phyloP scores from a whole-genome alignment of 1,140 invertebrate species.

The Periplaneta americana region DNA sequence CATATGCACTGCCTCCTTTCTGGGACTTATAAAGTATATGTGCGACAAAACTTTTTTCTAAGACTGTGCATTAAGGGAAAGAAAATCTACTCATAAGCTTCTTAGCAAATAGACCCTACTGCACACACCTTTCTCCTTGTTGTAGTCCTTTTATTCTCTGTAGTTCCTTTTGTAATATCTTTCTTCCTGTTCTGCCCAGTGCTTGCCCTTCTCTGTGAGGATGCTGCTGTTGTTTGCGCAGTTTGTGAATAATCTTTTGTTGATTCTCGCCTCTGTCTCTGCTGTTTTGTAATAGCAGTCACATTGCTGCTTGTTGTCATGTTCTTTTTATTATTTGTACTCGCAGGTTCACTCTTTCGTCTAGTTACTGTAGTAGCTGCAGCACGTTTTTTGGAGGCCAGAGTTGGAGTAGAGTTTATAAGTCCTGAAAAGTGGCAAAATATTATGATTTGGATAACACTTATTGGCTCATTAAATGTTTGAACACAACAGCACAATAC shows the following conservation, averaged over 20 bases:
- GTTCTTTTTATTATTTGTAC: background rate
- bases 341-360: background rate
- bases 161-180: background rate
- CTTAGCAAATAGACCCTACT: no score
- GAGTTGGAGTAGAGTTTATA: background rate
- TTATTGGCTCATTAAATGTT: no score
- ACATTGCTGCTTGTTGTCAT: background rate
- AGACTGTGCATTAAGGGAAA: no score
- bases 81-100: no score
- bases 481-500: no score
- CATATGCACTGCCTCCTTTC: no score
- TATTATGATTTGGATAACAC: no score
- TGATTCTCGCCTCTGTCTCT: slow-evolving; percentile 9
- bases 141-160: slow-evolving; percentile 9
- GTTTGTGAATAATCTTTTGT: background rate
- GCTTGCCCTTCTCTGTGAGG: background rate
- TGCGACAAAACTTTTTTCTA: no score
- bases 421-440: slow-evolving; percentile 4
- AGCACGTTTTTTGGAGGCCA: background rate
- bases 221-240: background rate
- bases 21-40: no score
- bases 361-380: background rate
- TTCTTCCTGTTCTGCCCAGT: background rate
- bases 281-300: background rate
- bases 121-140: slow-evolving; percentile 7